A percentile compares a stretch with the other conserved stretches of the same genome.
phyloP scores from a whole-genome alignment of 2,797 vertebrate genomes.

The Buceros bicornis region DNA sequence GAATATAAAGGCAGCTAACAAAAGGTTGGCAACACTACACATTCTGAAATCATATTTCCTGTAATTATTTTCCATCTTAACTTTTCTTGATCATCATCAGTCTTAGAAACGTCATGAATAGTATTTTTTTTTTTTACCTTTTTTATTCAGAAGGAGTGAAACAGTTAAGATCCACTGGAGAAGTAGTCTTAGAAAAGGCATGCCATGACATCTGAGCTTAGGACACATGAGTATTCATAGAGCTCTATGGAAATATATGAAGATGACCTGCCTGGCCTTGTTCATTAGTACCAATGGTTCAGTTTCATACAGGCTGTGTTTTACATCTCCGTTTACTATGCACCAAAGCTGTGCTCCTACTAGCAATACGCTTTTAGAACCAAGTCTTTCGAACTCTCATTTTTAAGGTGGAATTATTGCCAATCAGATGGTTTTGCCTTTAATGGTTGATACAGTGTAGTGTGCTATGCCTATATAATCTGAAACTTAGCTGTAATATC shows the following conservation, averaged over 20 bases:
- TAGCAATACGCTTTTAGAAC: background rate
- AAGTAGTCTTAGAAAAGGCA: background rate
- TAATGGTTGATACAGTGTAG: rapidly evolving
- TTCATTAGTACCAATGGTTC: background rate
- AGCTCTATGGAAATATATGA: background rate
- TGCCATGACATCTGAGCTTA: background rate
- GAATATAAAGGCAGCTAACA: background rate
- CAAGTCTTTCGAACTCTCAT: background rate
- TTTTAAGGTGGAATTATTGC: background rate
- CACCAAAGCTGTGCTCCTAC: background rate
- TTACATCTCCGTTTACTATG: background rate
- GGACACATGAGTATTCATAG: background rate
- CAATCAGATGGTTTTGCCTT: background rate
- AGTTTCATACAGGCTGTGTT: background rate
- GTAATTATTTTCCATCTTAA: background rate
- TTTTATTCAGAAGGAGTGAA: background rate
- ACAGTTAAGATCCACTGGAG: background rate
- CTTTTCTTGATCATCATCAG: background rate
- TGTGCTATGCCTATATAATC: background rate
- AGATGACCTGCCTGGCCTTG: background rate
- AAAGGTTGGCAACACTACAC: background rate
- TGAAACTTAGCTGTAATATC: background rate
- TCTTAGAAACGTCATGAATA: background rate
- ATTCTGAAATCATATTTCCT: background rate
- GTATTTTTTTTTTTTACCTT: background rate